Evolutionary conservation across 2,888 invertebrate species (phyloP).

Genomic region (Catocala sponsa): DNA sequence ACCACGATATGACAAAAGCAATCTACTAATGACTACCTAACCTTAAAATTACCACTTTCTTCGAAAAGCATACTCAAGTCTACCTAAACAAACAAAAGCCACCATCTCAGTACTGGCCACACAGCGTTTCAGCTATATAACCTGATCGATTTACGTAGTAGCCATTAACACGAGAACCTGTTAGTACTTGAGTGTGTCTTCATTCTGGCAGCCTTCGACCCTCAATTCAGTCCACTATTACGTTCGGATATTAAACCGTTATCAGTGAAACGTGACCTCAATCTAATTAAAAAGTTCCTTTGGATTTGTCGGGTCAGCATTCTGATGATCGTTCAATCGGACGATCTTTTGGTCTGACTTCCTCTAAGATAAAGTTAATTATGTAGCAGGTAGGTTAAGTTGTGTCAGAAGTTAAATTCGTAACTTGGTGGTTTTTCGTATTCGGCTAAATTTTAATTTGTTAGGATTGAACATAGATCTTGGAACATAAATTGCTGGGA

Average conservation of each 20-base stretch:
- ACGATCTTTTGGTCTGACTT: no score
- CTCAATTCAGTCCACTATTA: conserved; percentile 9
- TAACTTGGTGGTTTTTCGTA: no score
- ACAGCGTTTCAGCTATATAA: conserved; percentile 6
- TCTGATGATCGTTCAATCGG: background rate
- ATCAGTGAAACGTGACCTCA: conserved; percentile 18
- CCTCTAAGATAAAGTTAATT: no score
- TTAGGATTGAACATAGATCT: no score
- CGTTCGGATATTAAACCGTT: conserved; percentile 21
- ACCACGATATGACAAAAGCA: no score
- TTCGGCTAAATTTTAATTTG: no score
- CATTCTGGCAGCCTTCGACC: conserved; percentile 9
- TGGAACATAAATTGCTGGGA: no score
- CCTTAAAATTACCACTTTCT: no score
- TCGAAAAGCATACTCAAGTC: no score
- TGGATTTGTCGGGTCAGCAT: background rate
- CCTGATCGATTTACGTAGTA: conserved; percentile 7
- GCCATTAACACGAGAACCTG: conserved; percentile 6
- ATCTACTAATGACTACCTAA: no score
- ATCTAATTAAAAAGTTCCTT: conserved; percentile 25
- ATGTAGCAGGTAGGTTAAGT: no score
- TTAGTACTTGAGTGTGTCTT: conserved; percentile 15
- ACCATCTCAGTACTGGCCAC: background rate
- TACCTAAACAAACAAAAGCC: background rate
- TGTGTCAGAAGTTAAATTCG: no score